phyloP scores from a whole-genome alignment of 2,888 invertebrate species.

The Villa cingulata region DNA sequence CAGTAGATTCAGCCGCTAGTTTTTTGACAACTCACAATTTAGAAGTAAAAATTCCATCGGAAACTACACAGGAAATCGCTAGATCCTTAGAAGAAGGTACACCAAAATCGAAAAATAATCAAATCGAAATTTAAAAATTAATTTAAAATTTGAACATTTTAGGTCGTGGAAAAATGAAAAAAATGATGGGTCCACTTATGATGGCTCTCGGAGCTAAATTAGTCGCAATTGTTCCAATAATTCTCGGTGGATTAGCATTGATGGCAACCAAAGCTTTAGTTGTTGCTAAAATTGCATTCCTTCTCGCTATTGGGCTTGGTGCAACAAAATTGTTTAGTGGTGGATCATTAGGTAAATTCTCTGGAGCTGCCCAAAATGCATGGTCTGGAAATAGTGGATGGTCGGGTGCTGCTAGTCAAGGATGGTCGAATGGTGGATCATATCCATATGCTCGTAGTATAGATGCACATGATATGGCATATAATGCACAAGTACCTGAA shows the following conservation, averaged over 20 bases:
- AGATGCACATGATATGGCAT: slow-evolving; percentile 56
- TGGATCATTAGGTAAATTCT: slow-evolving; percentile 31
- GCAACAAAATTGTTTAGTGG: slow-evolving; percentile 52
- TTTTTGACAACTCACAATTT: slow-evolving; percentile 49
- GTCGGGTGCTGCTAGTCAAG: slow-evolving; percentile 18
- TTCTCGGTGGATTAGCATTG: slow-evolving; percentile 57
- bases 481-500: slow-evolving; percentile 46
- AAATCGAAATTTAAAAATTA: background rate
- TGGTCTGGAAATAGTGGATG: slow-evolving; percentile 4
- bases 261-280: slow-evolving; percentile 63
- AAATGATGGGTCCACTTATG: slow-evolving; percentile 52
- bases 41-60: slow-evolving; percentile 56
- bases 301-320: slow-evolving; percentile 55
- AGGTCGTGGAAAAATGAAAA: slow-evolving; percentile 69
- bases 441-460: slow-evolving; percentile 42
- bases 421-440: slow-evolving; percentile 15
- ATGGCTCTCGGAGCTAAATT: slow-evolving; percentile 58
- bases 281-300: slow-evolving; percentile 63
- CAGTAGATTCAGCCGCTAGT: slow-evolving; percentile 41
- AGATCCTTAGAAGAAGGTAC: slow-evolving; percentile 68
- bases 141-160: no score
- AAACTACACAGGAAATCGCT: slow-evolving; percentile 48
- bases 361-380: slow-evolving; percentile 19
- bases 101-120: background rate
- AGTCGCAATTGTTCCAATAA: slow-evolving; percentile 53